Evolutionary conservation across 2,113 vertebrate species (phyloP).

Genomic region (Oncorhynchus tshawytscha): DNA sequence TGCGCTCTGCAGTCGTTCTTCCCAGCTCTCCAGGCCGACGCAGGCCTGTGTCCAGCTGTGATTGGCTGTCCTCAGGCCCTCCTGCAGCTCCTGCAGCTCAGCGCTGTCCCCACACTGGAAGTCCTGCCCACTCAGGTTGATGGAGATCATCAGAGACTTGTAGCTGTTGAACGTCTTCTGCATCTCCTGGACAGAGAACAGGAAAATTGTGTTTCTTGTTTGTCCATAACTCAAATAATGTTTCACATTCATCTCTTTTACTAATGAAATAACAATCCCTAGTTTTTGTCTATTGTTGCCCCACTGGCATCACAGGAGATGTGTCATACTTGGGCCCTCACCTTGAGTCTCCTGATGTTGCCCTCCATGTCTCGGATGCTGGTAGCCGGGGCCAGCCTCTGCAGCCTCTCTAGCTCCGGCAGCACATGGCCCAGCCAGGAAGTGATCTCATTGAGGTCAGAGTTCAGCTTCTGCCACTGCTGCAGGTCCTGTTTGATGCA

Average conservation of each 20-base stretch:
- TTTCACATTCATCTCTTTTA: neutral
- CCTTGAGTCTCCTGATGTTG: constrained; percentile 79
- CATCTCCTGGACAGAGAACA: constrained; percentile 72
- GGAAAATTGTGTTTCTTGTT: neutral
- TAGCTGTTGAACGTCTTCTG: constrained; percentile 81
- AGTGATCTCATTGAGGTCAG: constrained; percentile 76
- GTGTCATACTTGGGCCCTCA: constrained; percentile 40
- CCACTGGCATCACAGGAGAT: too few species aligned
- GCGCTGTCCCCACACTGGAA: constrained; percentile 68
- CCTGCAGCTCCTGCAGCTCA: constrained; percentile 76
- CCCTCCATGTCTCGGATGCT: constrained; percentile 71
- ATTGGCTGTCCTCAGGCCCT: constrained; percentile 76
- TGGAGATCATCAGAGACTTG: constrained; percentile 83
- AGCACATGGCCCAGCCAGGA: constrained; percentile 79
- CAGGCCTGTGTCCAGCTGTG: constrained; percentile 80
- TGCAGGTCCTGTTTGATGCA: constrained; percentile 70
- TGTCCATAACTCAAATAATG: neutral
- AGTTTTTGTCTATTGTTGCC: neutral
- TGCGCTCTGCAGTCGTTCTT: constrained; percentile 69
- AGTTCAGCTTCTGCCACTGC: constrained; percentile 80
- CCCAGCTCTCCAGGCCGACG: constrained; percentile 76
- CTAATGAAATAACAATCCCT: neutral
- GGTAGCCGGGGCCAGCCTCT: constrained; percentile 57
- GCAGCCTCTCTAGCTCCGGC: constrained; percentile 78
- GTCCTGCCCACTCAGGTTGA: constrained; percentile 77